Evolutionary conservation across 2,113 vertebrate genomes (phyloP), one percentile per base, ranked within the genome.

Genomic region (Semicossyphus pulcher): DNA sequence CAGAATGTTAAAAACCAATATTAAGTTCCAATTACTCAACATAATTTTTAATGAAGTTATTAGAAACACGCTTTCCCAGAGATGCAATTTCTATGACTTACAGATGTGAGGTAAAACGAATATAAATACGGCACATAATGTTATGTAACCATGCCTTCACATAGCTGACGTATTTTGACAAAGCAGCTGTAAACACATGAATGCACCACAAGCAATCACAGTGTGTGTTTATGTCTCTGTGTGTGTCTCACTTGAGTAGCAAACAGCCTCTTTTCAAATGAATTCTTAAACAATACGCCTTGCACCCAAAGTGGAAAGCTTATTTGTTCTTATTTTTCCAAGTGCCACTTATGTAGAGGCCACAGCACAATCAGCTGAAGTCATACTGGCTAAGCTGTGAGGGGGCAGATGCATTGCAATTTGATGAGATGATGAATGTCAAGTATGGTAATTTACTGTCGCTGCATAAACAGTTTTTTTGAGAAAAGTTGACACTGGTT

Each of bases 391-490:
- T 23, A 5, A 61, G 28, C 53, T 4, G 14, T 36, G 80, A 78
- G 69, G 63, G 65, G 76, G 75, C 78, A 45, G 81, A 1, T 57
- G 54, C 49, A 53, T 39, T 63, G 62, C 31, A 41, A 63, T 58
- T 54, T 86, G 75, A 87, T 63, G 56, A 82, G 53, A 65, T 71
- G 73, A 86, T 51, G 36, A 71, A 64, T 56, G 74, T 71, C 71
- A 70, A 75, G 49, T 54, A 45, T 20, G 65, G 42, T 73, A 61
- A 85, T 84, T 79, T 61, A 48, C 52, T 45, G 28, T 9, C 41
- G 64, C 60, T 49, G 61, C 32, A 54, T 21, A 65, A 53, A 44
- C 23, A 36, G 72, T 32, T 72, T 61, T 26, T 32, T 47, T 47
- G 52, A 37, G 4, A 64, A 39, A 58, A 68, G 61, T 63, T 37